These are phyloP conservation scores for Urocolius indicus DNA, from an alignment of 2,113 vertebrate genomes.

Conservation along the genomic window DNA sequence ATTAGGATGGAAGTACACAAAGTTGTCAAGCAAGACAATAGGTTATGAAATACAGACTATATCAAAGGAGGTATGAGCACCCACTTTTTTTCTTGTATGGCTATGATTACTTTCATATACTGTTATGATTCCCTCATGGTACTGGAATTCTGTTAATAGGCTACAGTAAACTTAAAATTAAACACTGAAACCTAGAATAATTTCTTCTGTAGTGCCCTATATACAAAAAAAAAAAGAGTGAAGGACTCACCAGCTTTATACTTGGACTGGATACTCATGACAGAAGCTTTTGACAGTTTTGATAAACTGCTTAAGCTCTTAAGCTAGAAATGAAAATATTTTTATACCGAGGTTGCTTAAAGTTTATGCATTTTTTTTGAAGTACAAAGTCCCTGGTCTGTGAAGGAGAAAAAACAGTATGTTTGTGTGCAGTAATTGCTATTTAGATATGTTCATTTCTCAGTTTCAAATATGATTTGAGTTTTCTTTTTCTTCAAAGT, in stretches of 20 bases:
- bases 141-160: not conserved
- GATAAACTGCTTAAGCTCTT: not conserved
- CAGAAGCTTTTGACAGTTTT: not conserved
- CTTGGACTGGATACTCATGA: not conserved
- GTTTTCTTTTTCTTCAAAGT: not conserved
- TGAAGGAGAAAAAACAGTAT: fast-evolving
- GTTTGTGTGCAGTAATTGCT: not conserved
- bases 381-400: not conserved
- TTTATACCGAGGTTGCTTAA: not conserved
- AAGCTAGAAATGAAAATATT: not conserved
- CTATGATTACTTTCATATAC: not conserved
- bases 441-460: not conserved
- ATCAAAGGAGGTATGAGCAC: not conserved
- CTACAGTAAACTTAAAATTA: not conserved
- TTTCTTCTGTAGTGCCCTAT: not conserved
- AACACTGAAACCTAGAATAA: not conserved
- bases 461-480: not conserved
- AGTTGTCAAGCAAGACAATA: not conserved
- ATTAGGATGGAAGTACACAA: too few species aligned
- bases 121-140: not conserved
- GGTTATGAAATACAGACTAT: not conserved
- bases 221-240: too few species aligned
- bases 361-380: not conserved
- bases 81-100: not conserved
- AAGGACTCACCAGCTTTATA: not conserved